phyloP scores from a whole-genome alignment of 1,140 invertebrate genomes.

The Odontomachus brunneus region DNA sequence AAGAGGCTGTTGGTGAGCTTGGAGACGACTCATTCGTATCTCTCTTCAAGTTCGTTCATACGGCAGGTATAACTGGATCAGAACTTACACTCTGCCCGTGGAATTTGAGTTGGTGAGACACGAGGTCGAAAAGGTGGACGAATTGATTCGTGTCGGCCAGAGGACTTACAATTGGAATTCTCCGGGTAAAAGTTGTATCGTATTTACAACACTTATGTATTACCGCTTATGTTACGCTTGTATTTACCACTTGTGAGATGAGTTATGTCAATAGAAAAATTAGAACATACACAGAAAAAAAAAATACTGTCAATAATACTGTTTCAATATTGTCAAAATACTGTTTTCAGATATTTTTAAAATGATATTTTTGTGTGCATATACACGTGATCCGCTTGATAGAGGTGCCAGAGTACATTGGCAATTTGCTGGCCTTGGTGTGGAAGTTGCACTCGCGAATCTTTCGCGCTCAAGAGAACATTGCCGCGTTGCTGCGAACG shows the following conservation, averaged over 20 bases:
- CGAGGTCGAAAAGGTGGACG: conserved; percentile 87
- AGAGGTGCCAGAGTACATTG: conserved; percentile 87
- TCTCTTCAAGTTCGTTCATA: background rate
- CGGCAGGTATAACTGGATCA: conserved; percentile 87
- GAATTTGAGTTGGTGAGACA: conserved; percentile 87
- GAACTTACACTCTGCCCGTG: conserved; percentile 83
- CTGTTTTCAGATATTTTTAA: no score
- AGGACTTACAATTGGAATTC: conserved; percentile 87
- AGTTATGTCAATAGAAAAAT: no score
- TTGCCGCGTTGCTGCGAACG: conserved; percentile 83
- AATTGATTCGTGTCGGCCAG: conserved; percentile 86
- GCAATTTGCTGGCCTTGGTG: conserved; percentile 84
- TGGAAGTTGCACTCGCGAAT: conserved; percentile 86
- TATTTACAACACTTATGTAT: no score
- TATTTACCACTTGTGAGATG: no score
- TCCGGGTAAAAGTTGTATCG: conserved; percentile 84
- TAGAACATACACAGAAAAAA: no score
- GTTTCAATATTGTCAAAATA: no score
- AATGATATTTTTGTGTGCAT: no score
- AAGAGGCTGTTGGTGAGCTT: no score
- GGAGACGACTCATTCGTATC: background rate
- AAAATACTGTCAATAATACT: no score
- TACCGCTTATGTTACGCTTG: no score
- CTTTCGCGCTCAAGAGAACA: conserved; percentile 86
- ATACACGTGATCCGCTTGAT: conserved; percentile 21